Evolutionary conservation across 2,113 vertebrate genomes (phyloP).

Genomic region (Stigmatopora argus): DNA sequence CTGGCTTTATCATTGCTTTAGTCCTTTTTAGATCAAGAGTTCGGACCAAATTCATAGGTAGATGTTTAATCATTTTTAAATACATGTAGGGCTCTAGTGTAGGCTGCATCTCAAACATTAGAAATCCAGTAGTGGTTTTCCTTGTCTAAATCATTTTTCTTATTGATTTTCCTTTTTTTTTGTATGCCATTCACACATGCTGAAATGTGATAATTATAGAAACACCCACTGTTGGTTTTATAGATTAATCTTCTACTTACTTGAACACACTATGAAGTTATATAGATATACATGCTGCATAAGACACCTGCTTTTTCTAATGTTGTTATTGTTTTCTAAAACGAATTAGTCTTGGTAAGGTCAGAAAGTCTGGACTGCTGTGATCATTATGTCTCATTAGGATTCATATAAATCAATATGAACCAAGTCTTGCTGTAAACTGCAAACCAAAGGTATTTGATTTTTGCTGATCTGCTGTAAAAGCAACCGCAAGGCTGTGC

Average conservation of each 20-base stretch:
- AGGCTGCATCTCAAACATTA: background rate
- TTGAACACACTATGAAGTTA: background rate
- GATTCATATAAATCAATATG: constrained; percentile 26
- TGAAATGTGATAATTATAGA: no score
- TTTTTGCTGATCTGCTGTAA: constrained; percentile 9
- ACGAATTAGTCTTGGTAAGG: constrained; percentile 35
- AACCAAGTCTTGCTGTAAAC: constrained; percentile 1
- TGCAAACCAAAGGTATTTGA: constrained; percentile 9
- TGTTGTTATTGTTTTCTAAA: constrained; percentile 29
- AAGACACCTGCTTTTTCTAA: constrained; percentile 24
- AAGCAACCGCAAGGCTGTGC: constrained; percentile 12
- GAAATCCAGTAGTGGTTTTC: background rate
- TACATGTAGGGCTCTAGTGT: background rate
- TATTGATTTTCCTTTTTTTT: constrained; percentile 3
- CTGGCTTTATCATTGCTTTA: background rate
- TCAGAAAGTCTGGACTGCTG: constrained; percentile 22
- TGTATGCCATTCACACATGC: background rate
- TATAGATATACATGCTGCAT: constrained; percentile 1
- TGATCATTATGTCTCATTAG: constrained; percentile 39
- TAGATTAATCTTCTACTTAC: background rate
- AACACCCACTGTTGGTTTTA: background rate
- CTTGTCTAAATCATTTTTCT: background rate
- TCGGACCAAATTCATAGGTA: background rate
- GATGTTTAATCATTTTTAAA: constrained; percentile 4
- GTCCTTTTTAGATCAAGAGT: constrained; percentile 6